Base-by-base conservation (phyloP, 2,797 vertebrate genomes). In the Urophycis tenuis region DNA sequence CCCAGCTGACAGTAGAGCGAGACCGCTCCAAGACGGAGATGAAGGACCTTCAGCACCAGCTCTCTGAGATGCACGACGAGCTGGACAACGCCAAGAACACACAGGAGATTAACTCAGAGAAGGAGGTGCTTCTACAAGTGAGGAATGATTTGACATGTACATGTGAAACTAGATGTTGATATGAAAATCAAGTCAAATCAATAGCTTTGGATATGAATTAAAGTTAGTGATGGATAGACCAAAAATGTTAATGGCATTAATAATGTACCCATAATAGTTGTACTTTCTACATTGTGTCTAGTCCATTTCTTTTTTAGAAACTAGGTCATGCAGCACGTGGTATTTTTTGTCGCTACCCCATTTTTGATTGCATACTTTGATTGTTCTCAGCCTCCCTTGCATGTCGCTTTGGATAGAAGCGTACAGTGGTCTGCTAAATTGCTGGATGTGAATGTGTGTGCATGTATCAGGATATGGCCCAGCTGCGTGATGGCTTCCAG, bases 1-100 rank as follows among this genome's bases (percentile, higher is more conserved):
- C 92, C 81, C 93, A 95, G 90, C 92, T 97, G 85, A 96, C 94
- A 85, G 93, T 93, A 80, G 97, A 98, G 69, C 92, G 93, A 77
- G 96, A 97, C 5, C 92, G 95, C 80, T 92, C 93, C 72, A 95
- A 95, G 85, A 93, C 90, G 0, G 95, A 98, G 90, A 95, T 98
- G 89, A 93, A 95, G 81, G 96, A 97, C 85, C 93, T 99, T 79
- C 95, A 98, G 87, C 96, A 96, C 84, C 97, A 99, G 88, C 95
- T 99, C 15, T 99, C 97, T 0, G 97, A 99, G 80, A 98, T 99
- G 95, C 98, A 99, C 0, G 97, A 99, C 35, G 96, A 98, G 82
- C 87, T 99, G 88, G 97, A 99, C 86, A 92, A 79, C 0, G 93
- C 95, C 60, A 97, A 96, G 81, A 93, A 81, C 64, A 84, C 87